phyloP scores from a whole-genome alignment of 2,797 vertebrate genomes.

The Lepilemur septentrionalis region DNA sequence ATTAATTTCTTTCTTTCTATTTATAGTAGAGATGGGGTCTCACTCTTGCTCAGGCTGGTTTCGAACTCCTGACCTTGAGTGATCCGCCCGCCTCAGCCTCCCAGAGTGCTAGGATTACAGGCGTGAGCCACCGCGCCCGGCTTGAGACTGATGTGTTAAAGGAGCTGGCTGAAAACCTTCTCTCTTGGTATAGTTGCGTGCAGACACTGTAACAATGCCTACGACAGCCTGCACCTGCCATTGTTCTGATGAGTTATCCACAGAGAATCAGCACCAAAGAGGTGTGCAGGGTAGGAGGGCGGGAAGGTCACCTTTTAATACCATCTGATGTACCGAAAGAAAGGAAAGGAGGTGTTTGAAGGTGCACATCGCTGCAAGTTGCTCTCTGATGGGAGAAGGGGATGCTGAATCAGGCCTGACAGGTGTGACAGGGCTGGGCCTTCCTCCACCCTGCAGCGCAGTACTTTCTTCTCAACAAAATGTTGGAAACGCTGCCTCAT shows the following conservation, averaged over 20 bases:
- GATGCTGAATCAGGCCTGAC: background rate
- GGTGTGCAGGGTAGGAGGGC: background rate
- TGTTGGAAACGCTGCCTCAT: background rate
- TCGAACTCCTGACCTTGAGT: no score
- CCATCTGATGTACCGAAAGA: background rate
- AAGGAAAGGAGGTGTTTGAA: background rate
- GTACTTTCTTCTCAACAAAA: background rate
- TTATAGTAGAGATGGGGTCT: no score
- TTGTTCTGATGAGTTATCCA: background rate
- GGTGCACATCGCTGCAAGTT: background rate
- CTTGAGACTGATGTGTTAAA: background rate
- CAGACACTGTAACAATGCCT: background rate
- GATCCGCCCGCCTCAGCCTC: no score
- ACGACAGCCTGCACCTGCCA: background rate
- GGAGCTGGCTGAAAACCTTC: background rate
- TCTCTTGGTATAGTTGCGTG: background rate
- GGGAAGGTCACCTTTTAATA: background rate
- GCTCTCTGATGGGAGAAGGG: background rate
- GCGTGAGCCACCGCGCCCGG: no score
- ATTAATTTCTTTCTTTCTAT: no score
- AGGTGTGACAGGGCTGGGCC: background rate
- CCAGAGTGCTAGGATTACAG: no score
- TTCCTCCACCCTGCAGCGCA: background rate
- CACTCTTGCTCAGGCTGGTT: no score
- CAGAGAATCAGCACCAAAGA: background rate